phyloP scores from a whole-genome alignment of 2,113 vertebrate genomes.

The Mellivora capensis region DNA sequence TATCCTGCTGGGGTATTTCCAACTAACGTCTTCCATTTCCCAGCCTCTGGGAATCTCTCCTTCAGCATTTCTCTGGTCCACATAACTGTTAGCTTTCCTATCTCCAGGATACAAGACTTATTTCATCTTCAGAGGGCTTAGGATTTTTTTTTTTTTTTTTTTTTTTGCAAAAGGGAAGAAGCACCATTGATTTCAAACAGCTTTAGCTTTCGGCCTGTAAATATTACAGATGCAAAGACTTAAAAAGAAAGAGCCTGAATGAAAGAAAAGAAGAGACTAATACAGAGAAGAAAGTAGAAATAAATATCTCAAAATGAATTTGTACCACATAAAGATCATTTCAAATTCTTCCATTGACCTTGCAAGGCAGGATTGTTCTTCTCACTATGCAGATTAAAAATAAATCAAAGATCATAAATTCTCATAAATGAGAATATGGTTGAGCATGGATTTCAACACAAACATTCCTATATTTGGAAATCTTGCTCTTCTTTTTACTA shows the following conservation, averaged over 20 bases:
- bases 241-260: not conserved
- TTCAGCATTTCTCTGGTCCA: not conserved
- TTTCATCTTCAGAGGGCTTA: not conserved
- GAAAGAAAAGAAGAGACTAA: not conserved
- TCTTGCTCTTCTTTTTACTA: not conserved
- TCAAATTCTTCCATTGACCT: not conserved
- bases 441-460: not conserved
- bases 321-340: not conserved
- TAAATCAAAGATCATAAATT: not conserved
- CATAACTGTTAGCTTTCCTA: not conserved
- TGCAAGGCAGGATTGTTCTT: not conserved
- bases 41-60: not conserved
- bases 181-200: not conserved
- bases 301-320: not conserved
- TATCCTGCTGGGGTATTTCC: not conserved
- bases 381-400: not conserved
- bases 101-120: not conserved
- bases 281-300: not conserved
- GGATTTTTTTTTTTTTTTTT: no score
- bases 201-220: not conserved
- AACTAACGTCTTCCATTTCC: fast-evolving
- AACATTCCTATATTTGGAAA: not conserved
- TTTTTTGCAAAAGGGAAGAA: not conserved
- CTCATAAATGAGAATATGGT: not conserved
- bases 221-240: not conserved